Conservation (phyloP, 1,140 invertebrate genomes). For the Drosophila jambulina region DNA sequence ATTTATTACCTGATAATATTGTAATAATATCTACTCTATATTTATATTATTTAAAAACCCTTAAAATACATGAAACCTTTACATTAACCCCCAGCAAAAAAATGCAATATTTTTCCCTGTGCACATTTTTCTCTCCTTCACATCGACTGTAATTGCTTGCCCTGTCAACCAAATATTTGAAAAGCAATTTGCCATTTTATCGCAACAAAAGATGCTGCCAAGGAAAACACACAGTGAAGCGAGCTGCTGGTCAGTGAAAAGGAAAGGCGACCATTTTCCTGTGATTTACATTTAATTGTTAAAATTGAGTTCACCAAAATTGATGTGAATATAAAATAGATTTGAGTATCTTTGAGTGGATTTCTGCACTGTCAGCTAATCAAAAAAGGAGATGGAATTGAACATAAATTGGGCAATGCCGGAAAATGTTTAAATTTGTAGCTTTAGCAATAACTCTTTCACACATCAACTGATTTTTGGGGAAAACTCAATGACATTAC, state of each 20-base stretch:
- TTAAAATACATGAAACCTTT: neutral
- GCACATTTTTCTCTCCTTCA: neutral
- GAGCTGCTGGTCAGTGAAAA: neutral
- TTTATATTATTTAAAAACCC: neutral
- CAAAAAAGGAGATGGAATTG: neutral
- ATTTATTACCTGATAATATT: neutral
- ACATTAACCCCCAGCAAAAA: neutral
- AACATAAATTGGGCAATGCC: neutral
- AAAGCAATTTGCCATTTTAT: conserved; percentile 56
- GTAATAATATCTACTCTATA: neutral
- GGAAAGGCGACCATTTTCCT: conserved; percentile 3
- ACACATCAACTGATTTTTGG: neutral
- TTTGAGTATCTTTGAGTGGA: neutral
- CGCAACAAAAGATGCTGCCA: conserved; percentile 42
- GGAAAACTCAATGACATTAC: neutral
- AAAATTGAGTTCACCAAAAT: conserved; percentile 7
- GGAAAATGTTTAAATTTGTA: neutral
- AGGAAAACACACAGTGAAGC: conserved; percentile 13
- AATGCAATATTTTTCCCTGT: conserved; percentile 6
- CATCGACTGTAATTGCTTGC: conserved; percentile 57
- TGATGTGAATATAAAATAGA: neutral
- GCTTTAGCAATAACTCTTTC: neutral
- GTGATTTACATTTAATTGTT: conserved; percentile 31
- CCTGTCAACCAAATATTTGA: conserved; percentile 75
- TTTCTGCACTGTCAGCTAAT: neutral